Evolutionary conservation across 2,113 vertebrate species (phyloP).

Genomic region (Dipodomys spectabilis): DNA sequence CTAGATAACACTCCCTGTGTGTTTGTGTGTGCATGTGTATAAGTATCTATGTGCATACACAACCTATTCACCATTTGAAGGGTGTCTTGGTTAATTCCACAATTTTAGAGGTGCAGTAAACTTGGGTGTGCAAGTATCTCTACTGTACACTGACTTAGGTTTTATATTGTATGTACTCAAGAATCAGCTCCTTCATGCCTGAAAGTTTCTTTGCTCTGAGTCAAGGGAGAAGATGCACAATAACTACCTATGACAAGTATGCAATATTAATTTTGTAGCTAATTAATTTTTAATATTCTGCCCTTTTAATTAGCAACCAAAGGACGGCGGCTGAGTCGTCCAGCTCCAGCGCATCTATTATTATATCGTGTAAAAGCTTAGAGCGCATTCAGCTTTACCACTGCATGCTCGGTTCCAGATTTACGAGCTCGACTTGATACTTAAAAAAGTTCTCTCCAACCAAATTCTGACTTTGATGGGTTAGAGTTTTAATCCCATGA

Average conservation of each 20-base stretch:
- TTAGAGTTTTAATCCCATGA: constrained; percentile 42
- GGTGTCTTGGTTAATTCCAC: no score
- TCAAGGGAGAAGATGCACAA: not conserved
- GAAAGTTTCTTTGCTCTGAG: constrained; percentile 34
- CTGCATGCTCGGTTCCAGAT: not conserved
- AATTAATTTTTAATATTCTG: constrained; percentile 58
- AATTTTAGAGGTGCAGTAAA: no score
- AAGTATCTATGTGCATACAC: no score
- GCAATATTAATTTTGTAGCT: constrained; percentile 59
- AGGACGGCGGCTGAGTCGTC: not conserved
- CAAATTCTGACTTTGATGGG: constrained; percentile 9
- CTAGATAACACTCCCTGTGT: no score
- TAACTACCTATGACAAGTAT: constrained; percentile 44
- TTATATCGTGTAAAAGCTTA: constrained; percentile 21
- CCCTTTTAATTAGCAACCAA: constrained; percentile 62
- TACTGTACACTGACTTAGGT: no score
- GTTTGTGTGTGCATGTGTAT: no score
- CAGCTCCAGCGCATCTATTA: not conserved
- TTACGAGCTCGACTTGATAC: not conserved
- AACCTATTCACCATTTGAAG: no score
- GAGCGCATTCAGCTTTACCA: not conserved
- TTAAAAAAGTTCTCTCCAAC: not conserved
- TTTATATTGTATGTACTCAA: no score
- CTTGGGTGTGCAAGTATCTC: no score
- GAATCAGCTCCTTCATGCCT: not conserved